Evolutionary conservation across 2,888 invertebrate genomes (phyloP), one percentile per base, ranked within the genome.

Genomic region (Oscheius sp.): DNA sequence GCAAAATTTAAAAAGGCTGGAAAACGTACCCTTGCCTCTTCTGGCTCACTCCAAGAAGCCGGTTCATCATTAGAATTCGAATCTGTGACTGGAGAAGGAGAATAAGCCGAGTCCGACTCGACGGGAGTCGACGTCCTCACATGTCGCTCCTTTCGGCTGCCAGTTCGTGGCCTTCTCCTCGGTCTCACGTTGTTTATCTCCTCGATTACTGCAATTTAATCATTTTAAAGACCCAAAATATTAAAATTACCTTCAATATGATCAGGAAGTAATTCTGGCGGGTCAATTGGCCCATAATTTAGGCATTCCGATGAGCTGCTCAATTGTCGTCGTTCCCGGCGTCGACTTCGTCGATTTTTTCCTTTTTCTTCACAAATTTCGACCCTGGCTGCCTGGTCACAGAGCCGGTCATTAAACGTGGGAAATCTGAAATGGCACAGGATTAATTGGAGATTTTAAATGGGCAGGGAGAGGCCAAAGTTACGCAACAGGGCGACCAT

Each of bases 271-370:
- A 70, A 73, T 58, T 80, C 77, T 16, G 82, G 82, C 53, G 82
- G 82, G 52, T 84, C 83, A 64, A 84, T 81, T 25, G 81, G 81
- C 35, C 82, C 83, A 61, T 84, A 83, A 61, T 85, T 76, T 41
- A 85, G 76, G 55, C 83, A 84, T 53, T 85, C 85, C 9, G 82
- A 82, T 27, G 76, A 76, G 5, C 75, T 73, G 49, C 77, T 74
- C 16, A 75, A 21, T 6, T 69, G 58, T 21, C 61, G 58, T 0
- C 69, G 73, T 16, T 66, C 56, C 35, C 43, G 41, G 43, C 69
- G 21, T 13, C 35, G 43, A 21, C 21, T 49, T 7, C 49, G 16
- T 12, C 55, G n/a, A 3, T 5, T 12, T 5, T n/a, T 6, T 18
- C 25, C 16, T 21, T 56, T 35, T 13, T 56, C 27, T 2, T 66